Evolutionary conservation across 2,888 invertebrate species (phyloP).

Genomic region (Parnassius orleans): DNA sequence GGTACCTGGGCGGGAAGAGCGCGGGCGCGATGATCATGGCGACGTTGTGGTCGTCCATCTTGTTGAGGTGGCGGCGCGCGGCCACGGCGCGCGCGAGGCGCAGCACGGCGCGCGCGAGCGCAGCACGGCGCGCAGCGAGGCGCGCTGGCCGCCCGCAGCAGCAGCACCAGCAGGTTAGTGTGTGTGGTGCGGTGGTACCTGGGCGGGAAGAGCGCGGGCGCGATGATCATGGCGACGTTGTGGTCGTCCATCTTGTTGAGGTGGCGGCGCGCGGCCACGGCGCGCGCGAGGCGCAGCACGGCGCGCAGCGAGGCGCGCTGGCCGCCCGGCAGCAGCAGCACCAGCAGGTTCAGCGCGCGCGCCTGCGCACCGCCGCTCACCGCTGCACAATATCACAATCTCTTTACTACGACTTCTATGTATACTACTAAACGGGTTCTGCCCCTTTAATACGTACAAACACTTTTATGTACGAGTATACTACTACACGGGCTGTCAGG

Average conservation of each 20-base stretch:
- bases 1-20: constrained; percentile 88
- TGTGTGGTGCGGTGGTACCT: constrained; percentile 57
- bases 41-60: constrained; percentile 95
- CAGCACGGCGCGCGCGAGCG: constrained; percentile 87
- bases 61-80: constrained; percentile 85
- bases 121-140: constrained; percentile 89
- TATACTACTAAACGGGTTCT: no score
- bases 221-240: constrained; percentile 96
- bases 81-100: constrained; percentile 89
- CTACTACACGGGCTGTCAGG: no score
- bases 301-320: constrained; percentile 91
- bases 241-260: constrained; percentile 94
- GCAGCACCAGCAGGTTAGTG: constrained; percentile 86
- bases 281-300: constrained; percentile 88
- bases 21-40: constrained; percentile 98
- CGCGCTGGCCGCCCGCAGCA: constrained; percentile 91
- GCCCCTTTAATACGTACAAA: no score
- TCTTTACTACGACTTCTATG: no score
- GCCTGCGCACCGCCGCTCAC: constrained; percentile 83
- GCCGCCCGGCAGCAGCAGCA: constrained; percentile 90
- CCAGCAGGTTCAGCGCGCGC: constrained; percentile 88
- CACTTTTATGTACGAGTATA: no score
- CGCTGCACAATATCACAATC: constrained; percentile 53
- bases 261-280: constrained; percentile 85
- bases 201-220: constrained; percentile 95